These are phyloP conservation scores for Acanthopleura granulata DNA, from an alignment of 2,888 invertebrate species.

Conservation along the genomic window DNA sequence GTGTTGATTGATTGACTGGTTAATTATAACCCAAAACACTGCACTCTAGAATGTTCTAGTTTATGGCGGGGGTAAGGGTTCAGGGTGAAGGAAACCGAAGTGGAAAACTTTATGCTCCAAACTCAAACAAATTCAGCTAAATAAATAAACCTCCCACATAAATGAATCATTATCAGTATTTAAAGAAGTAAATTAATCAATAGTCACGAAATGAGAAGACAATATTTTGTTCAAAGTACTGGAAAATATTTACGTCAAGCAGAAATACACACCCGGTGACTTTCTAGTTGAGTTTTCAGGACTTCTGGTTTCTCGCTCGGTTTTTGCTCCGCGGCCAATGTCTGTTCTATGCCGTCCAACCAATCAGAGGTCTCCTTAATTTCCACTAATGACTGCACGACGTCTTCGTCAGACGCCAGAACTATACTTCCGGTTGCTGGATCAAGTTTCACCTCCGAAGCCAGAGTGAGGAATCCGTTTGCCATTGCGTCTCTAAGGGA, in stretches of 20 bases:
- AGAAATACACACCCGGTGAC: background rate
- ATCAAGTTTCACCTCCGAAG: conserved; percentile 76
- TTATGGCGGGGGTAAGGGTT: too few species aligned
- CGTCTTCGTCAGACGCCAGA: conserved; percentile 57
- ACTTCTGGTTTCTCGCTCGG: conserved; percentile 50
- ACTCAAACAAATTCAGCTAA: too few species aligned
- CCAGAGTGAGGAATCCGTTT: conserved; percentile 78
- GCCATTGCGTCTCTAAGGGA: conserved; percentile 76
- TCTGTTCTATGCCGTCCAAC: conserved; percentile 57
- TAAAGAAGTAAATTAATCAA: background rate
- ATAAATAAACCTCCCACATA: too few species aligned
- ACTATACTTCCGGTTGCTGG: conserved; percentile 52
- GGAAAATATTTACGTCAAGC: background rate
- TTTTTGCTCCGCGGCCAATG: conserved; percentile 45
- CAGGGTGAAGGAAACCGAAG: too few species aligned
- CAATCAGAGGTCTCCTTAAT: conserved; percentile 62
- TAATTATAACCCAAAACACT: too few species aligned
- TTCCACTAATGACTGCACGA: conserved; percentile 58
- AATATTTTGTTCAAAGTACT: background rate
- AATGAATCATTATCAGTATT: too few species aligned
- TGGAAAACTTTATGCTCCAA: too few species aligned
- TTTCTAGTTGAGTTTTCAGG: background rate
- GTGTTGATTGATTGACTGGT: too few species aligned
- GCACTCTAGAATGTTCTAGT: too few species aligned
- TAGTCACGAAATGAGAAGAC: background rate